Evolutionary conservation across 2,797 vertebrate genomes (phyloP), one percentile per base, ranked within the genome.

Genomic region (Arnoldichthys spilopterus): DNA sequence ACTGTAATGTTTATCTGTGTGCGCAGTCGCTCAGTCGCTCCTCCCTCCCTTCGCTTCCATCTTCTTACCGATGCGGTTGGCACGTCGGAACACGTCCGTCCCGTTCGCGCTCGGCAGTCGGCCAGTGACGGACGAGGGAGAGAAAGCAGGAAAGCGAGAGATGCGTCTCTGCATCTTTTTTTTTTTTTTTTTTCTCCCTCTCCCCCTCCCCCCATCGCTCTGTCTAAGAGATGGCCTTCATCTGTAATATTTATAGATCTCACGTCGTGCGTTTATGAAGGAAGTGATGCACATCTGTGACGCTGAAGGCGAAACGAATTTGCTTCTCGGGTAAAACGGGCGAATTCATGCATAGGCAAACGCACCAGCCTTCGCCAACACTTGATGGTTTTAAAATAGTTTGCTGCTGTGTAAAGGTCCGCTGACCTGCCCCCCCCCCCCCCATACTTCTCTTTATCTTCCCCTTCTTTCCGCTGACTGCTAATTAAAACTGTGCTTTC

Each of bases 281-380:
- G 20, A 72, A 66, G 54, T 63, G 74, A 69, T 69, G 45, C 26
- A 32, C 67, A 69, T 51, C 49, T 49, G 45, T 69, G 61, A 37
- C 20, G 61, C 45, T 53, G 2, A n/a, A 51, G 49, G 45, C 18
- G 3, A 63, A 63, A 32, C 67, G 20, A 51, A 51, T 69, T 20
- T 12, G 16, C 15, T 68, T 54, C 59, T 11, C 51, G 58, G 43
- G 68, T 59, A 64, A 70, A 71, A 72, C 40, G 64, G 70, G 16
- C 0, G n/a, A 58, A 24, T 54, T 80, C 59, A 80, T 1, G 51
- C 77, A 79, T 88, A 89, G 87, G 90, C 86, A 88, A 84, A 75
- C 80, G 49, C 49, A 82, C 64, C 85, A 84, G 86, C 70, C n/a
- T 20, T 82, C 71, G 59, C 78, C 80, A 64, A 62, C 68, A 85